Base-by-base conservation (phyloP, 1,140 invertebrate genomes). In the Aphelenchoides avenae region DNA sequence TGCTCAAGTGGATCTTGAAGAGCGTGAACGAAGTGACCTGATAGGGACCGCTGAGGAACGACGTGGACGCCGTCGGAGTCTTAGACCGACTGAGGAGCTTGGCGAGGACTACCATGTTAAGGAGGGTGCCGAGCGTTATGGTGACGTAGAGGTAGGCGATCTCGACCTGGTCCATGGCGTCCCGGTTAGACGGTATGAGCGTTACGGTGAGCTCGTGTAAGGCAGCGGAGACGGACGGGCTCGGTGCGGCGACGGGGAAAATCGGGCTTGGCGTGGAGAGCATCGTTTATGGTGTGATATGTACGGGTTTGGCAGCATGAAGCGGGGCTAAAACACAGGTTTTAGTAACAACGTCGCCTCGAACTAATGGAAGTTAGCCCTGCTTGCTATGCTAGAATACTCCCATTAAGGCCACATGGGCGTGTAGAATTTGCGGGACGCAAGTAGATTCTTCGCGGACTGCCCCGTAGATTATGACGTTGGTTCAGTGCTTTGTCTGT, bases 1-100 rank as follows among this genome's bases (percentile, higher is more conserved):
- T 39, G 29, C 48, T 63, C 40, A 72, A 49, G 46, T 75, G 66
- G 20, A 73, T 26, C 46, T 72, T 72, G 52, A 72, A 71, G 6
- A 72, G 40, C 26, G 55, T 42, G 44, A 72, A 72, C 15, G 71
- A 59, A 36, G 50, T 68, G 9, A 54, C 44, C 27, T 70, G 47
- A 24, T 72, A 58, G n/a, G 70, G 66, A 15, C 67, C 64, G 22
- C 52, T 43, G 1, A 54, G 43, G 47, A 66, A 66, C 24, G 44
- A 66, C 7, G 64, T 66, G 5, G 62, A 63, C 20, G 62, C 64
- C 9, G 64, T 66, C 52, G 54, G 67, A n/a, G 48, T 62, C 69
- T 43, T 65, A 9, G 68, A 67, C 24, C 57, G 43, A 15, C 47
- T 30, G 9, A 72, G 18, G 9, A 70, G 53, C 29, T 47, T 52